Base-by-base conservation (phyloP, 2,797 vertebrate genomes). In the Florisuga fusca region DNA sequence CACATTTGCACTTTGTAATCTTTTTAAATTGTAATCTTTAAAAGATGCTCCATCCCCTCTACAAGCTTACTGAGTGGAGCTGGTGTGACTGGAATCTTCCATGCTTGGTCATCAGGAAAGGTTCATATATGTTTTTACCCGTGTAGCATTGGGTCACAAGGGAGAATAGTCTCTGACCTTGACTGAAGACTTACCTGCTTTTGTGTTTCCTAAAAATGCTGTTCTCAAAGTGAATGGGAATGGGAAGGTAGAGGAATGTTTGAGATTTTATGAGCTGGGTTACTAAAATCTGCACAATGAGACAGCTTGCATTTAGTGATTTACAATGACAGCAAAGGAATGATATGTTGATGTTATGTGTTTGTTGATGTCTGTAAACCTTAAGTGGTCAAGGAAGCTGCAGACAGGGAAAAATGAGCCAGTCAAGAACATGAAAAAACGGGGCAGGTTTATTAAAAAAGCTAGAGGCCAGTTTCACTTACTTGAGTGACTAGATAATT, bases 361-460 rank as follows among this genome's bases (percentile, higher is more conserved):
- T 85, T 79, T 61, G n/a, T 87, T 77, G 43, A 34, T 93, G 69
- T 91, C 46, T 29, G 26, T 91, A 86, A 87, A 89, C 78, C 84
- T 75, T 50, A 61, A 51, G 43, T 38, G 29, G 34, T 36, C 43
- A 33, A 89, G 64, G 84, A 92, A 85, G 36, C 64, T 89, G 79
- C 9, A 22, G 66, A 71, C 48, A 68, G 9, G 15, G 51, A 72
- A 87, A 87, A 94, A 68, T 36, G 25, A 72, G 27, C 2, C 6
- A 82, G 61, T 87, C 53, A 89, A 77, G 89, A 83, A 59, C 64
- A 59, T 83, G 75, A 73, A 79, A 93, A 93, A 84, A 78, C 5
- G 15, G 26, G 63, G 20, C 43, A 82, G 43, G 71, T 83, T 90
- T 95, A 66, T 84, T 92, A 90, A 67, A 82, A 86, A 85, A 81